A percentile compares a stretch with the other conserved stretches of the same genome.
Conservation (phyloP, 2,113 vertebrate species). For the Ochotona curzoniae region DNA sequence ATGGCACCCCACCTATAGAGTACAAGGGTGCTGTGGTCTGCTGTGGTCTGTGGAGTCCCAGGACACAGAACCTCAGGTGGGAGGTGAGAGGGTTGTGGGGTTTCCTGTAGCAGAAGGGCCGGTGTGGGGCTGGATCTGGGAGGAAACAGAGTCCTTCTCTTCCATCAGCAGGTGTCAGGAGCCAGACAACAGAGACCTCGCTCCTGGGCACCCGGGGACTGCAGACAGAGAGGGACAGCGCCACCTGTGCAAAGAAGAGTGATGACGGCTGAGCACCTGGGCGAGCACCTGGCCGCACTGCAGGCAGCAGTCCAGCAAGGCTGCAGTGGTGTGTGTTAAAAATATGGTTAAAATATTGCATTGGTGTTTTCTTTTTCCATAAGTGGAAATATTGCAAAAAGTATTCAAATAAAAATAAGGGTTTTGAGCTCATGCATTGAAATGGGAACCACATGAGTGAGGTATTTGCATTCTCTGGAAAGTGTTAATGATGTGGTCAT, state of each 20-base stretch:
- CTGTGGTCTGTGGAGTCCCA: not conserved
- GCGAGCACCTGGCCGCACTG: conserved; percentile 25
- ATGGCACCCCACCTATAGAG: not conserved
- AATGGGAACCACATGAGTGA: not conserved
- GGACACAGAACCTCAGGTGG: not conserved
- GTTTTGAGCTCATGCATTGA: not conserved
- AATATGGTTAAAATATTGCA: not conserved
- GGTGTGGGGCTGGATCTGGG: no score
- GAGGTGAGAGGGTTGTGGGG: not conserved
- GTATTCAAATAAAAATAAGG: not conserved
- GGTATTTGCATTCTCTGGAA: not conserved
- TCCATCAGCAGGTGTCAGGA: conserved; percentile 31
- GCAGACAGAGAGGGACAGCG: rapidly evolving
- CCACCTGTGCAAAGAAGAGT: not conserved
- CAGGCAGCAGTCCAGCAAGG: not conserved
- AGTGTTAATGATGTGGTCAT: not conserved
- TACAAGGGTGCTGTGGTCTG: not conserved
- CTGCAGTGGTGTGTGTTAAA: not conserved
- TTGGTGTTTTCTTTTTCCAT: not conserved
- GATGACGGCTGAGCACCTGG: conserved; percentile 23
- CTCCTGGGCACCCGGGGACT: not conserved
- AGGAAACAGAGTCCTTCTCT: not conserved
- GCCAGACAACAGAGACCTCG: not conserved
- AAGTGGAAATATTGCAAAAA: not conserved
- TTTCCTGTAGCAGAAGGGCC: not conserved